Base-by-base conservation (phyloP, 2,888 invertebrate species). In the Notodonta ziczac region DNA sequence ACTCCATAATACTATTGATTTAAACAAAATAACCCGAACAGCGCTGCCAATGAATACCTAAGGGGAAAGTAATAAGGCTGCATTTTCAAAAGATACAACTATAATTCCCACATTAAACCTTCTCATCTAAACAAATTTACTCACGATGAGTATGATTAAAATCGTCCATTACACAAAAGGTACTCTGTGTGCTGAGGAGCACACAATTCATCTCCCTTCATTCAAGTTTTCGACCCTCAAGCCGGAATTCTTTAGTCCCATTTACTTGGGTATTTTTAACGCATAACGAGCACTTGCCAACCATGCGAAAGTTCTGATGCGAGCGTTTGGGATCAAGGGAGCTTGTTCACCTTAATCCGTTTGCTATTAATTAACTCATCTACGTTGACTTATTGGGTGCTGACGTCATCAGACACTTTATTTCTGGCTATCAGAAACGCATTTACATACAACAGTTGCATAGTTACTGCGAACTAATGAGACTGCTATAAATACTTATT, bases 171-270 rank as follows among this genome's bases (percentile, higher is more conserved):
- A 35, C 42, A 57, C 48, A 57, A 62, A 58, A 66, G 52, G 48
- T 24, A 51, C 66, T 63, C 44, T 42, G 52, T 35, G 54, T 13
- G 54, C 58, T 62, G 56, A 63, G 62, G 62, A 68, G 58, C 68
- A 60, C 73, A 77, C 66, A 64, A 67, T 60, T 62, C 65, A 69
- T 70, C 70, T 72, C 67, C 67, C 59, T 61, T 66, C 60, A 32
- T 69, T 69, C 60, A 66, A 75, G 65, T 70, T 52, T 72, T 72
- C 72, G 69, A 76, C 75, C 70, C 70, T 67, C 67, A 69, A 66
- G 68, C 66, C 59, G 66, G 63, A 59, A 64, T 64, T 64, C 63
- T 63, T 58, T 62, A 52, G 60, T 42, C 39, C 39, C 51, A 48
- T 66, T 53, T 58, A 57, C 51, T 54, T 53, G 12, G 12, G n/a